Evolutionary conservation across 2,797 vertebrate species (phyloP), one percentile per base, ranked within the genome.

Genomic region (Hoplostethus atlanticus): DNA sequence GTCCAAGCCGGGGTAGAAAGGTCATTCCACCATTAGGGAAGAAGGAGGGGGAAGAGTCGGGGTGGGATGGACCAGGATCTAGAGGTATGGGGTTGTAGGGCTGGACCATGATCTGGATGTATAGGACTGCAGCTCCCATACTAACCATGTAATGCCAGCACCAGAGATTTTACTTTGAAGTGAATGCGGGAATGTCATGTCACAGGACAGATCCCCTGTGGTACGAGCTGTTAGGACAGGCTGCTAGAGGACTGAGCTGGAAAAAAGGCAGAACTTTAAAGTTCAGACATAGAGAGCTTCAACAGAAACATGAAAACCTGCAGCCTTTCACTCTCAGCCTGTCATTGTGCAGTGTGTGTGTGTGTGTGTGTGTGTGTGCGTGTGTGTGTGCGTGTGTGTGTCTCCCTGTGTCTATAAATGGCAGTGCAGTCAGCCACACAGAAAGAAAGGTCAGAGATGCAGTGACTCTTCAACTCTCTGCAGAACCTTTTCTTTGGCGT

Each of bases 361-460:
- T 17, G 38, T 3, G 4, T 48, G 47, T 48, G 48, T 21, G 17
- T 21, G 48, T 9, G 17, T 5, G 8, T 5, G 52, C 58, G 61
- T 25, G 30, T 64, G 48, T 21, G 17, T 21, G 48, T 9, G 17
- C 3, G 8, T 5, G 52, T 62, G 61, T 25, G 30, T 64, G 61
- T 57, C 46, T 68, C 44, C 62, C 68, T 6, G 1, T 63, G 77
- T 83, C 66, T 81, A 62, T 84, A 84, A 87, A 80, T 79, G 84
- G 65, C 28, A 46, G 50, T 16, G 70, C 79, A 76, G 86, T 68
- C 69, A 76, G 72, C 80, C 71, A 52, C 69, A 65, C 52, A 69
- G 82, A 83, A 82, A 80, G 85, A 85, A 88, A 88, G 87, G 89
- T 90, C 87, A 91, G 71, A 74, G 73, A 85, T 68, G 80, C 53